phyloP scores from a whole-genome alignment of 1,140 invertebrate genomes.

The Panulirus ornatus region DNA sequence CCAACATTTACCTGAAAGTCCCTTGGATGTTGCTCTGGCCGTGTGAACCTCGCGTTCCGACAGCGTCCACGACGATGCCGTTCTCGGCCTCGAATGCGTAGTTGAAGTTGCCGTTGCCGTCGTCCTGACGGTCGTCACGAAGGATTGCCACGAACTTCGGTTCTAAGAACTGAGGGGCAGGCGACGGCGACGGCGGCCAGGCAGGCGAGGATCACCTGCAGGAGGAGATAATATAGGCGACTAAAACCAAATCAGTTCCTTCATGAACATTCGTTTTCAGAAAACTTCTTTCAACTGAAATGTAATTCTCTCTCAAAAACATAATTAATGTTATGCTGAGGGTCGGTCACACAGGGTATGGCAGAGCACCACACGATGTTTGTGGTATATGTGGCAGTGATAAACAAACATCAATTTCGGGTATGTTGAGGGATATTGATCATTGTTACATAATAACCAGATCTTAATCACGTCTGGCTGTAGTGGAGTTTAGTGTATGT shows the following conservation, averaged over 20 bases:
- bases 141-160: conserved; percentile 7
- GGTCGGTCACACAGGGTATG: too few species aligned
- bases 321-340: too few species aligned
- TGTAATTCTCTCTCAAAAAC: too few species aligned
- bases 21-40: conserved; percentile 53
- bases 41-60: conserved; percentile 22
- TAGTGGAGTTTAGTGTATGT: too few species aligned
- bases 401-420: too few species aligned
- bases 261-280: too few species aligned
- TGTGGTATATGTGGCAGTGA: too few species aligned
- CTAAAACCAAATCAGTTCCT: neutral
- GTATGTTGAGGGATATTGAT: too few species aligned
- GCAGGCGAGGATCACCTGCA: conserved; percentile 32
- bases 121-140: conserved; percentile 35
- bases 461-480: too few species aligned
- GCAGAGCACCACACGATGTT: too few species aligned
- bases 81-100: conserved; percentile 53
- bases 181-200: conserved; percentile 25
- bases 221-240: neutral
- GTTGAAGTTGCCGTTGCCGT: conserved; percentile 44
- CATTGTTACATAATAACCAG: too few species aligned
- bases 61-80: conserved; percentile 25
- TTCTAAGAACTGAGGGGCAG: conserved; percentile 13
- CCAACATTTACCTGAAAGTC: conserved; percentile 36
- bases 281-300: too few species aligned